Percentiles rank a stretch among this genome's conserved stretches.
phyloP scores from a whole-genome alignment of 2,888 invertebrate genomes.

The Chrysomela aeneicollis region DNA sequence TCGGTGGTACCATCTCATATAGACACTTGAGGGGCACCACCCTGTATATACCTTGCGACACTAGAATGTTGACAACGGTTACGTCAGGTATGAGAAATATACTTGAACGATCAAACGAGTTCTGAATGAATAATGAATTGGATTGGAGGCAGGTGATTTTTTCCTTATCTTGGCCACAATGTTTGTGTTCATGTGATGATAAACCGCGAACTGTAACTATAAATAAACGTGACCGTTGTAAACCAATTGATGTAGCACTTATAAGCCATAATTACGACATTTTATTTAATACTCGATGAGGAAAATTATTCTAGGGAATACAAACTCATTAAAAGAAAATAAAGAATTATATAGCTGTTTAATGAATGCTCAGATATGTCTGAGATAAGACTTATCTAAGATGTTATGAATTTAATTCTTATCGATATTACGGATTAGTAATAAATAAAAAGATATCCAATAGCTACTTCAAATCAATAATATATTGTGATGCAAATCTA shows the following conservation, averaged over 20 bases:
- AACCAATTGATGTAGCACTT: neutral
- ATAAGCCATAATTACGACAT: neutral
- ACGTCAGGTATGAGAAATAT: neutral
- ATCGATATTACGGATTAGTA: too few relatives aligned
- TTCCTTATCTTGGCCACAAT: neutral
- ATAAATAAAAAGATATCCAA: too few relatives aligned
- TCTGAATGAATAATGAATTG: neutral
- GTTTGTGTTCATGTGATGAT: neutral
- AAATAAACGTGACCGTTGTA: neutral
- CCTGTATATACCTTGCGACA: neutral
- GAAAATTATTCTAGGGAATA: too few relatives aligned
- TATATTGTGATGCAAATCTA: too few relatives aligned
- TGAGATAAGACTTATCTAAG: too few relatives aligned
- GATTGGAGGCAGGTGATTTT: neutral
- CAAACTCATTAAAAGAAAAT: too few relatives aligned
- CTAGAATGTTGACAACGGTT: neutral
- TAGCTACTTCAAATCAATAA: too few relatives aligned
- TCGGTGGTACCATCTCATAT: too few relatives aligned
- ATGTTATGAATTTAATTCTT: too few relatives aligned
- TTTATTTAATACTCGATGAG: neutral
- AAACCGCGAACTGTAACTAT: neutral
- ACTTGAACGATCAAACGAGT: neutral
- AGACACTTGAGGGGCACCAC: too few relatives aligned
- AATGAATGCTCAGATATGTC: too few relatives aligned
- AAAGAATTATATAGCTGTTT: too few relatives aligned